A percentile compares a stretch with the other conserved stretches of the same genome.
phyloP scores from a whole-genome alignment of 2,113 vertebrate genomes.

The Todiramphus saurophagus region DNA sequence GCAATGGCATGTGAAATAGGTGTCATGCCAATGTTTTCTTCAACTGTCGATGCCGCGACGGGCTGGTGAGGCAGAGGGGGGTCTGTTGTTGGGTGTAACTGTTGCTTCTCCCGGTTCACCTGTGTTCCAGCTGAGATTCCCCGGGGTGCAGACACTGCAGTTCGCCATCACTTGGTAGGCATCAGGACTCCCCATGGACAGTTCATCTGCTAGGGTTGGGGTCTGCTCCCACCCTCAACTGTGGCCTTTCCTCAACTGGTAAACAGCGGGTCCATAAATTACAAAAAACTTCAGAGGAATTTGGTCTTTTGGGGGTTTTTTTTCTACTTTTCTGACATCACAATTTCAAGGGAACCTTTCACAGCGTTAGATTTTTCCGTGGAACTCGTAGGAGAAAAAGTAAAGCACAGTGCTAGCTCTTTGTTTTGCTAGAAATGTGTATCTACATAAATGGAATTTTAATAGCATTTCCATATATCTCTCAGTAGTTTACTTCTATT shows the following conservation, averaged over 20 bases:
- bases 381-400: neutral
- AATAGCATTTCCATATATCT: neutral
- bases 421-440: neutral
- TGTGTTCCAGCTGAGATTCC: neutral
- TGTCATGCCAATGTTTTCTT: neutral
- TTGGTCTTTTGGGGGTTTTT: fast-evolving
- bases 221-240: neutral
- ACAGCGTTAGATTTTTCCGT: neutral
- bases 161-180: neutral
- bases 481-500: neutral
- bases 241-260: neutral
- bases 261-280: neutral
- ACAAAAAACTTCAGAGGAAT: neutral
- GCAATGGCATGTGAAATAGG: neutral
- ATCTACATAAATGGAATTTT: neutral
- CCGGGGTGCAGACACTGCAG: neutral
- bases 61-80: neutral
- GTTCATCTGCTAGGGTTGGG: neutral
- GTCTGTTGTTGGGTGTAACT: neutral
- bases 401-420: neutral
- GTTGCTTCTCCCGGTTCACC: neutral
- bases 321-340: neutral
- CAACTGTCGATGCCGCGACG: neutral
- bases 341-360: neutral
- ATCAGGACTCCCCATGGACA: too few relatives aligned